Evolutionary conservation across 2,113 vertebrate species (phyloP).

Genomic region (Regulus satrapa): DNA sequence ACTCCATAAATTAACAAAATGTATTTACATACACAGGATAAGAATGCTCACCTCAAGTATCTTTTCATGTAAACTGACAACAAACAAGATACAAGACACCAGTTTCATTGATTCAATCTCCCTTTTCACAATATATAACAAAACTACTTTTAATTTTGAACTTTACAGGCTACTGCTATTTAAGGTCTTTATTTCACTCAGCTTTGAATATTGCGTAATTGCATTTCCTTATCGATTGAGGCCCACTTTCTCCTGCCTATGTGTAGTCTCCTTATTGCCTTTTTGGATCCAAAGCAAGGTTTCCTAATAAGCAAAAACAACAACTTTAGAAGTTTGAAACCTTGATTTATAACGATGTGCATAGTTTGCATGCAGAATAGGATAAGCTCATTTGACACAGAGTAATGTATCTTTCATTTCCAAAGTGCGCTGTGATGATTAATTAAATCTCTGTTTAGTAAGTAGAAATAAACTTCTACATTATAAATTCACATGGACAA

Average conservation of each 20-base stretch:
- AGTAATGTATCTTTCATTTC: conserved; percentile 25
- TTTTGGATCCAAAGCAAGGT: conserved; percentile 43
- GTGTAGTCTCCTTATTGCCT: conserved; percentile 32
- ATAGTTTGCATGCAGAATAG: background rate
- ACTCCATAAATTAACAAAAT: background rate
- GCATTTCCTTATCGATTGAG: conserved; percentile 36
- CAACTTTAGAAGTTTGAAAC: conserved; percentile 6
- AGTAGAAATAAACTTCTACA: background rate
- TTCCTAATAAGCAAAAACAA: conserved; percentile 55
- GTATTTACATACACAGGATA: background rate
- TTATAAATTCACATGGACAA: background rate
- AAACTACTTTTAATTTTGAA: conserved; percentile 52
- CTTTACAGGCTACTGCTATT: conserved; percentile 11
- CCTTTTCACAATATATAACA: conserved; percentile 4
- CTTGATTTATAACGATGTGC: background rate
- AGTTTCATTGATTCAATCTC: background rate
- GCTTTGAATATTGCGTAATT: conserved; percentile 52
- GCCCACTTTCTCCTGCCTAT: conserved; percentile 8
- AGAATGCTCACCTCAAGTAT: background rate
- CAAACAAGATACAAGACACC: background rate
- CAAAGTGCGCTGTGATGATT: background rate
- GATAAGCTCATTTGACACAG: background rate
- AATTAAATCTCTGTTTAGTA: background rate
- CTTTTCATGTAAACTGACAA: background rate
- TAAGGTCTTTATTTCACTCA: conserved; percentile 43